Conservation (phyloP, 2,113 vertebrate genomes). For the Caretta caretta region DNA sequence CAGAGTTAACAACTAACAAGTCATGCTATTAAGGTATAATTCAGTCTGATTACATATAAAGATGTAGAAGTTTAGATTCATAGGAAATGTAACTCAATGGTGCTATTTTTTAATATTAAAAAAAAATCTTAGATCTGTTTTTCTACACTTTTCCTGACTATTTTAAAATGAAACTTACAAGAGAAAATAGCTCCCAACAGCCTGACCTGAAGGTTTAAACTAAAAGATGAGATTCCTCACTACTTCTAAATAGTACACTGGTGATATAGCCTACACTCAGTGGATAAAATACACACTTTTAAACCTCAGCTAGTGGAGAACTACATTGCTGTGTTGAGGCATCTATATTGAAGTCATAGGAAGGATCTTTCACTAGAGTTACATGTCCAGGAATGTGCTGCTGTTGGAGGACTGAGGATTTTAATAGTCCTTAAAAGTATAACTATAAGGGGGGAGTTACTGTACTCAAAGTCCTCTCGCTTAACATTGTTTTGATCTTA, state of each 20-base stretch:
- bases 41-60: background rate
- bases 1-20: background rate
- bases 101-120: background rate
- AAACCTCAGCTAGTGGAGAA: background rate
- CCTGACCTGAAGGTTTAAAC: background rate
- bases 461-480: too few species aligned
- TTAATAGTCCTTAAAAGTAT: background rate
- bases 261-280: background rate
- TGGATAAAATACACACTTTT: background rate
- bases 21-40: background rate
- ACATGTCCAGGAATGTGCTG: rapidly evolving
- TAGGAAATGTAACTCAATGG: background rate
- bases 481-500: too few species aligned
- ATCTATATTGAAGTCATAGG: background rate
- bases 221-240: background rate
- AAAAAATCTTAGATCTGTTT: background rate
- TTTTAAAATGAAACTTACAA: background rate
- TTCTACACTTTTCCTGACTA: background rate
- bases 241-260: background rate
- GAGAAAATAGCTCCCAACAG: background rate
- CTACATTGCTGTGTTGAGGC: background rate
- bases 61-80: background rate
- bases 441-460: background rate
- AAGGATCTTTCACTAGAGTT: background rate
- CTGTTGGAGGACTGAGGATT: background rate